phyloP scores from a whole-genome alignment of 2,113 vertebrate species.

The Bettongia penicillata region DNA sequence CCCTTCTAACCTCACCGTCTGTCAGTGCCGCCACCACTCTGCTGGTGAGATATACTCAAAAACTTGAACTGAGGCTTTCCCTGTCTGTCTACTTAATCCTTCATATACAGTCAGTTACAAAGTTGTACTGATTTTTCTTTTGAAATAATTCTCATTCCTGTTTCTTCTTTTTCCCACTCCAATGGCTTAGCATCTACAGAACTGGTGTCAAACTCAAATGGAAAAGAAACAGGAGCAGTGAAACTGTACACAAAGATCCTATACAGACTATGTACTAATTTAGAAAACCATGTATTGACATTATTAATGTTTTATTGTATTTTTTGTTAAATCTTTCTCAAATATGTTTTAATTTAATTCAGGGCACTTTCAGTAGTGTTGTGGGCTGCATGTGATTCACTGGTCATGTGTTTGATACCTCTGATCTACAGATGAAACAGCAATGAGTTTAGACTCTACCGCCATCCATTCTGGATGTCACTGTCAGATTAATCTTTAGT shows the following conservation, averaged over 20 bases:
- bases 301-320: neutral
- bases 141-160: neutral
- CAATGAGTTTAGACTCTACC: neutral
- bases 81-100: neutral
- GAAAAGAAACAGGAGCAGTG: neutral
- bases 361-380: neutral
- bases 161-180: neutral
- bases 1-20: neutral
- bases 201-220: neutral
- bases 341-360: neutral
- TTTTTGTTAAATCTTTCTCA: neutral
- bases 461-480: neutral
- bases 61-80: neutral
- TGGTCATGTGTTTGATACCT: neutral
- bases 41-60: neutral
- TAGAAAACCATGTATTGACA: neutral
- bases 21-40: rapidly evolving
- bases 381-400: neutral
- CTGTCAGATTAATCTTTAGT: neutral
- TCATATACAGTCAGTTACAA: no score
- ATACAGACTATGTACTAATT: neutral
- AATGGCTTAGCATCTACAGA: neutral
- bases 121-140: neutral
- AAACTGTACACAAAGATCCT: neutral
- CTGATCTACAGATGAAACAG: neutral